phyloP scores from a whole-genome alignment of 2,888 invertebrate genomes.

The Stenodema calcarata region DNA sequence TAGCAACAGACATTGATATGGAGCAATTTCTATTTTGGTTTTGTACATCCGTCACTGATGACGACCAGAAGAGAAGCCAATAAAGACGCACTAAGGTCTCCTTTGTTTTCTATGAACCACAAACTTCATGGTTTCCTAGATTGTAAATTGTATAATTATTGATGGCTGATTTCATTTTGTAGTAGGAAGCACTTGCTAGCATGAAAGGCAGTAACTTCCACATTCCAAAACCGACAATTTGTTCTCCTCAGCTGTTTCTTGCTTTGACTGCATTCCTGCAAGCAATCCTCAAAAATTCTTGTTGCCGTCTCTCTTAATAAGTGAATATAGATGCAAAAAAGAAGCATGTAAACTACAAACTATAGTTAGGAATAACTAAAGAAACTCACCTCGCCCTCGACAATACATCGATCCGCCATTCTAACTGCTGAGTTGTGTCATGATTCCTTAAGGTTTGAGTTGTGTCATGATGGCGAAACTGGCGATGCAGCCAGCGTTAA shows the following conservation, averaged over 20 bases:
- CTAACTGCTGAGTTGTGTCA: background rate
- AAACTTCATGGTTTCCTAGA: slow-evolving; percentile 3
- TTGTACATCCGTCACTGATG: background rate
- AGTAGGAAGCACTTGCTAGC: background rate
- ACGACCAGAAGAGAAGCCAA: slow-evolving; percentile 14
- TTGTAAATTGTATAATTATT: slow-evolving; percentile 41
- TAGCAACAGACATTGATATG: background rate
- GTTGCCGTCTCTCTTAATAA: background rate
- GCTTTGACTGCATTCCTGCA: background rate
- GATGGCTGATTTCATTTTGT: slow-evolving; percentile 9
- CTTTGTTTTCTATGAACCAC: slow-evolving; percentile 31
- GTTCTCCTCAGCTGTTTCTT: too few species aligned
- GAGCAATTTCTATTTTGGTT: background rate
- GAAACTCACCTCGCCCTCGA: background rate
- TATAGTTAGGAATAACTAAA: background rate
- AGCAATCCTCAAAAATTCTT: background rate
- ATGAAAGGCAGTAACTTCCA: too few species aligned
- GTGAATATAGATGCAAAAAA: background rate
- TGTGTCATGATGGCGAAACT: background rate
- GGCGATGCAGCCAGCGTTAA: background rate
- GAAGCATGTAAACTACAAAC: background rate
- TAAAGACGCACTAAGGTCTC: background rate
- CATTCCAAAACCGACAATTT: too few species aligned
- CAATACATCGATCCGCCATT: background rate
- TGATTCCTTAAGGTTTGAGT: background rate